Conservation (phyloP, 2,113 vertebrate species). For the Trachemys scripta region DNA sequence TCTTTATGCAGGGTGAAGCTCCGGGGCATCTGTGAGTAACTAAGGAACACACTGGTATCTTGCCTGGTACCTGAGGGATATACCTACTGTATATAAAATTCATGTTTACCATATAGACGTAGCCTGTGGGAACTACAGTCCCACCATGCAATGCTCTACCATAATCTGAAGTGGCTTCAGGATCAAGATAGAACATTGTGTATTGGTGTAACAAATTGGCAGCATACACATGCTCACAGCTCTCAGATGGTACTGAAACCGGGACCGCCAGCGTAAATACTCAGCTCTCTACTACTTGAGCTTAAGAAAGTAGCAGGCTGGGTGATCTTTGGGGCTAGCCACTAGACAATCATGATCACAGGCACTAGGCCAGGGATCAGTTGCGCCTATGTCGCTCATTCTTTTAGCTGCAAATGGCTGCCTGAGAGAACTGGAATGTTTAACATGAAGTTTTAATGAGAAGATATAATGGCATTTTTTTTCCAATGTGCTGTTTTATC, state of each 20-base stretch:
- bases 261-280: background rate
- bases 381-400: background rate
- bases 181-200: background rate
- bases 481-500: background rate
- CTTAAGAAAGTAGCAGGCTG: background rate
- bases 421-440: background rate
- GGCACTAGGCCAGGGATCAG: background rate
- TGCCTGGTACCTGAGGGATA: background rate
- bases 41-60: rapidly evolving
- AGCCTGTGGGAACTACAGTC: background rate
- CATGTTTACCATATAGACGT: background rate
- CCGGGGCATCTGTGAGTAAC: background rate
- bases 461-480: background rate
- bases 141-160: background rate
- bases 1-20: background rate
- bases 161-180: background rate
- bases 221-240: too few relatives aligned
- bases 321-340: background rate
- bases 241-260: background rate
- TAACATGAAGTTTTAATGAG: background rate
- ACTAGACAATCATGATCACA: background rate
- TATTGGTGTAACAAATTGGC: background rate
- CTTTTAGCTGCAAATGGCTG: background rate
- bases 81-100: background rate
- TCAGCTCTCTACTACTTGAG: background rate